Conservation (phyloP, 2,888 invertebrate genomes). For the Phyto melanocephala region DNA sequence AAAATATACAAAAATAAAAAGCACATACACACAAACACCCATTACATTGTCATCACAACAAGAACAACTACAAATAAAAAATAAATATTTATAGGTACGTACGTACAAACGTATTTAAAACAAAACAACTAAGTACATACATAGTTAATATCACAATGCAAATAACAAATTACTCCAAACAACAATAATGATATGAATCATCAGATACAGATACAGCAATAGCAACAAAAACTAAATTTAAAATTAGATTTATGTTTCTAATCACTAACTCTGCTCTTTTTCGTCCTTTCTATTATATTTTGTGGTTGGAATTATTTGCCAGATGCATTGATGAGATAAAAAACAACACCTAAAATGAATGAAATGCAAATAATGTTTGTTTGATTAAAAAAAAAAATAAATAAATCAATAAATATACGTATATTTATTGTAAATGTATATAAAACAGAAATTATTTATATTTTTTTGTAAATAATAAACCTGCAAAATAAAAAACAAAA, state of each 20-base stretch:
- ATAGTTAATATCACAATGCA: constrained; percentile 41
- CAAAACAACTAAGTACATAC: too few relatives aligned
- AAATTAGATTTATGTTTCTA: neutral
- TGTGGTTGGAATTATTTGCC: constrained; percentile 64
- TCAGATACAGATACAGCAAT: too few relatives aligned
- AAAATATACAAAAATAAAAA: constrained; percentile 10
- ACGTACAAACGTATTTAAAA: too few relatives aligned
- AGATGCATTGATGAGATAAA: constrained; percentile 69
- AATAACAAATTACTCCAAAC: constrained; percentile 55
- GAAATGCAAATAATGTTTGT: neutral
- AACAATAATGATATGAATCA: constrained; percentile 33
- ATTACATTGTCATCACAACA: constrained; percentile 12
- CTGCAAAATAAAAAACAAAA: constrained; percentile 20
- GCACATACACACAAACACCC: neutral
- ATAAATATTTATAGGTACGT: neutral
- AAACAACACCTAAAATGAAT: constrained; percentile 35
- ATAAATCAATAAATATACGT: neutral
- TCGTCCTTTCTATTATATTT: neutral
- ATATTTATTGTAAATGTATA: constrained; percentile 16
- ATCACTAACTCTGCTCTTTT: neutral
- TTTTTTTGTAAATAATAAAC: constrained; percentile 40
- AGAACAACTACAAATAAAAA: neutral
- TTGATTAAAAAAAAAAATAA: neutral
- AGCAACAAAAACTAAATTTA: neutral
- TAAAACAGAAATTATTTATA: neutral